phyloP scores from a whole-genome alignment of 1,140 invertebrate species.

The Arctopsyche grandis region DNA sequence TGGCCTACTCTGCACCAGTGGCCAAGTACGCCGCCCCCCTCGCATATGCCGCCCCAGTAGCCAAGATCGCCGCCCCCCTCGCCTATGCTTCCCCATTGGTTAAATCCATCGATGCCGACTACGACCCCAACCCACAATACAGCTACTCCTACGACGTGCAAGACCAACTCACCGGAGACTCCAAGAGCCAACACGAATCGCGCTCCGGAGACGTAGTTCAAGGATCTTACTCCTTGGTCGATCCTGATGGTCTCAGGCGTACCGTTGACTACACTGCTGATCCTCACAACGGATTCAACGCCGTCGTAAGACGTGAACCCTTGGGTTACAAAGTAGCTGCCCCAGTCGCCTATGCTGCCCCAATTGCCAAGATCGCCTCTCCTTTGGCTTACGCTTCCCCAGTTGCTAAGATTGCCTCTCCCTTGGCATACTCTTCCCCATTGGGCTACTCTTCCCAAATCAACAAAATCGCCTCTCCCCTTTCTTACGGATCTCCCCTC shows the following conservation, averaged over 20 bases:
- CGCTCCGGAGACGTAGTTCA: slow-evolving; percentile 68
- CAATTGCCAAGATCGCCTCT: slow-evolving; percentile 41
- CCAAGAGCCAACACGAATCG: slow-evolving; percentile 68
- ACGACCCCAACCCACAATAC: no score
- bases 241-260: slow-evolving; percentile 68
- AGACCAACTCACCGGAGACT: no score
- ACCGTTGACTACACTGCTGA: slow-evolving; percentile 70
- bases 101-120: no score
- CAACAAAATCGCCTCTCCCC: slow-evolving; percentile 29
- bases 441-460: slow-evolving; percentile 19
- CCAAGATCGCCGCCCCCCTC: slow-evolving; percentile 28
- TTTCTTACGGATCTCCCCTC: slow-evolving; percentile 17
- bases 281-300: slow-evolving; percentile 65
- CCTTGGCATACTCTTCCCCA: slow-evolving; percentile 1
- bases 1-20: slow-evolving; percentile 56
- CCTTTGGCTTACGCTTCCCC: slow-evolving; percentile 15
- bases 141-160: no score
- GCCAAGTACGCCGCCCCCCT: slow-evolving; percentile 55
- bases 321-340: slow-evolving; percentile 50
- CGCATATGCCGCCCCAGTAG: slow-evolving; percentile 20
- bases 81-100: slow-evolving; percentile 30
- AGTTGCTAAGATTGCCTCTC: slow-evolving; percentile 26
- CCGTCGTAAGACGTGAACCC: slow-evolving; percentile 59
- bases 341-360: slow-evolving; percentile 55
- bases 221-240: slow-evolving; percentile 66